phyloP scores from a whole-genome alignment of 2,113 vertebrate species.

The Etia nguti region DNA sequence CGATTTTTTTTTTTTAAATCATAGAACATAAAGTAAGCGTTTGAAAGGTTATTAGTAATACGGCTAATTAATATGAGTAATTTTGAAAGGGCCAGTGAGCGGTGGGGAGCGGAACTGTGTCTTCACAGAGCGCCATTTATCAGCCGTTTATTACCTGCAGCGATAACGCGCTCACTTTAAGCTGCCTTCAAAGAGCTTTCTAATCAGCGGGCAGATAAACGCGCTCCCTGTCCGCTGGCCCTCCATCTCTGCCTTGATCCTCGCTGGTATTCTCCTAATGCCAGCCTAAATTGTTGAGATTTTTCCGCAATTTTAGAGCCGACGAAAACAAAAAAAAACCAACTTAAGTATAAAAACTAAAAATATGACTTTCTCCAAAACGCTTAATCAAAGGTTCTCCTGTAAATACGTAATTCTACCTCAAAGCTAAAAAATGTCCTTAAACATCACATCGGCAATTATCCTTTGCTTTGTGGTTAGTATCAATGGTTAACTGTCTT shows the following conservation, averaged over 20 bases:
- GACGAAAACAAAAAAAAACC: neutral
- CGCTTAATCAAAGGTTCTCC: neutral
- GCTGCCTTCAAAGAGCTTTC: slow-evolving; percentile 2
- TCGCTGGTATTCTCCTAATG: neutral
- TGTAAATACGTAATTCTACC: neutral
- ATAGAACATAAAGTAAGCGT: neutral
- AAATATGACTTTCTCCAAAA: neutral
- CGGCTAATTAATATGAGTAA: neutral
- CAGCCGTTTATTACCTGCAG: neutral
- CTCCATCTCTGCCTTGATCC: neutral
- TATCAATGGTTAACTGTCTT: neutral
- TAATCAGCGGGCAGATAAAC: slow-evolving; percentile 25
- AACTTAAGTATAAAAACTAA: neutral
- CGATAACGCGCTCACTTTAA: neutral
- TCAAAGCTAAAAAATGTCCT: neutral
- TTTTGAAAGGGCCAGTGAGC: neutral
- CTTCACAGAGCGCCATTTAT: neutral
- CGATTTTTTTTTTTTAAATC: neutral
- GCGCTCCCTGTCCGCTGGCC: neutral
- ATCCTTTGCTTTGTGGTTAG: neutral
- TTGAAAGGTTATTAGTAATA: neutral
- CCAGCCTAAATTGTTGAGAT: neutral
- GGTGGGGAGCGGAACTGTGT: neutral
- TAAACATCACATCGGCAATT: neutral
- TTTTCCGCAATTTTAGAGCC: neutral